Conservation (phyloP, 2,113 vertebrate species). For the Myrmecophaga tridactyla region DNA sequence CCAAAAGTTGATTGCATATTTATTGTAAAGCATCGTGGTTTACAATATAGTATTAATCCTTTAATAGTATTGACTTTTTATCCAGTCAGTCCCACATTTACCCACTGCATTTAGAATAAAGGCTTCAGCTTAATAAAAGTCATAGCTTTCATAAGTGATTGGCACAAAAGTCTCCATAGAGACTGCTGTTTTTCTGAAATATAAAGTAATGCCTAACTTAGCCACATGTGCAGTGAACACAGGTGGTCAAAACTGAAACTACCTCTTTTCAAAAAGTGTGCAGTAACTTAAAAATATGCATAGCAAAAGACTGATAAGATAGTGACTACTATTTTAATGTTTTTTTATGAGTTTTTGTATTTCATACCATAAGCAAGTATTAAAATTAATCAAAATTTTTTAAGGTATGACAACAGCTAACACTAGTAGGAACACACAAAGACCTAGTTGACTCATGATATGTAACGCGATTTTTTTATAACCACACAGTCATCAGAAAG, state of each 20-base stretch:
- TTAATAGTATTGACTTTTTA: neutral
- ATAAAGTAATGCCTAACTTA: neutral
- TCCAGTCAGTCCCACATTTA: neutral
- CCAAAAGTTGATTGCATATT: neutral
- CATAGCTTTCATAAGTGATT: neutral
- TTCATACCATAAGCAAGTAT: neutral
- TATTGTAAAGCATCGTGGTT: neutral
- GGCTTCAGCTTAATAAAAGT: neutral
- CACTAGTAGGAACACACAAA: neutral
- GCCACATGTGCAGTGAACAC: neutral
- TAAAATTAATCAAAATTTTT: neutral
- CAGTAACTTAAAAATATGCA: neutral
- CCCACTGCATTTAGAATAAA: neutral
- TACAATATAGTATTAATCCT: neutral
- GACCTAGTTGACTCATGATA: neutral
- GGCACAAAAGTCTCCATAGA: neutral
- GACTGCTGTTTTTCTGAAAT: neutral
- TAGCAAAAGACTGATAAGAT: neutral
- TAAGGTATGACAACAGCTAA: neutral
- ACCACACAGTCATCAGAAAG: neutral
- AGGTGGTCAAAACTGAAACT: constrained; percentile 53
- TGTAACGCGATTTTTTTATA: too few relatives aligned
- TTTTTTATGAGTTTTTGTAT: neutral
- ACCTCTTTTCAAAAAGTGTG: neutral
- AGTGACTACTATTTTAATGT: neutral